phyloP scores from a whole-genome alignment of 2,113 vertebrate genomes.

The Sarotherodon lohbergeri region DNA sequence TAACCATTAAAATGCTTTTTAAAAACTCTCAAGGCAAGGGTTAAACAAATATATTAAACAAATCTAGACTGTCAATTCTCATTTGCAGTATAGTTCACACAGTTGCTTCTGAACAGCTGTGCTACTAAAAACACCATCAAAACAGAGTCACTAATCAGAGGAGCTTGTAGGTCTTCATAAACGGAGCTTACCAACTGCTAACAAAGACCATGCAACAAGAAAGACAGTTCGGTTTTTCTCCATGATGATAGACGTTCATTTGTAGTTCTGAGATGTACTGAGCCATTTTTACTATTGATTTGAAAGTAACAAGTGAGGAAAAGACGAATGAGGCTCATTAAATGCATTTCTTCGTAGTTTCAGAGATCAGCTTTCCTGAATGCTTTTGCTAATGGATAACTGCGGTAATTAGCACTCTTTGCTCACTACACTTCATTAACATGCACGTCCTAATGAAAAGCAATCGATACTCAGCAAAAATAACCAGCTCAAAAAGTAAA shows the following conservation, averaged over 20 bases:
- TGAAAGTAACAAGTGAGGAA: background rate
- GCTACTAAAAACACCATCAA: background rate
- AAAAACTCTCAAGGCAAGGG: background rate
- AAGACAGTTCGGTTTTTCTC: background rate
- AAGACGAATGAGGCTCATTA: background rate
- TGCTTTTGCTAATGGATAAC: background rate
- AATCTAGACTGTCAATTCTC: background rate
- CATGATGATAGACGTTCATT: background rate
- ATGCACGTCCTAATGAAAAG: background rate
- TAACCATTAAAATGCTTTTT: accelerated
- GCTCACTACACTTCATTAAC: background rate
- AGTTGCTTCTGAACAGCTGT: background rate
- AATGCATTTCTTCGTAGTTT: background rate
- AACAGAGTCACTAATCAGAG: background rate
- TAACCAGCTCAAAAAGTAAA: background rate
- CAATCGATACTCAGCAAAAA: background rate
- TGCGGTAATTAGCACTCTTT: background rate
- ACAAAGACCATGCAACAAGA: background rate
- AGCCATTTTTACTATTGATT: background rate
- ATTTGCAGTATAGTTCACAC: background rate
- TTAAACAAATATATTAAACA: background rate
- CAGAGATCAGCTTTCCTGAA: background rate
- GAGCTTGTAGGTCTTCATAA: background rate
- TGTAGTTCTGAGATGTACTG: background rate
- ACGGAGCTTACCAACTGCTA: background rate